Base-by-base conservation (phyloP, 2,113 vertebrate genomes). In the Dasyornis broadbenti region DNA sequence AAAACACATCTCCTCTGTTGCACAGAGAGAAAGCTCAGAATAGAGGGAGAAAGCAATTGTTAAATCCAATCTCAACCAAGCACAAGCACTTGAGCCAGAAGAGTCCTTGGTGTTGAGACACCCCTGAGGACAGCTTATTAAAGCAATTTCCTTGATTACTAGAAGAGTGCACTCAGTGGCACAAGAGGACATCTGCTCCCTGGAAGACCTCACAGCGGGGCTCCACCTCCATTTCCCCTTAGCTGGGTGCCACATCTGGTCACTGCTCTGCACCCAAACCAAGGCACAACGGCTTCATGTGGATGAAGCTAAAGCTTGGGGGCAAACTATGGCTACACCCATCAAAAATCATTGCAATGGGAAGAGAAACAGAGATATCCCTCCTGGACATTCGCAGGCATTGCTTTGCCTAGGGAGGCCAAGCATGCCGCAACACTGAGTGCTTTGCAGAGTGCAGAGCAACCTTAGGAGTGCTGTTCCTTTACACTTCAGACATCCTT, bases 61-160 rank as follows among this genome's bases (percentile, higher is more conserved):
- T 84, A 97, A 86, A 95, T 70, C 61, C 54, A 68, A 11, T 94
- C 82, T 64, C 56, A 78, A 88, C 57, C 28, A 61, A 94, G 71
- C 23, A 71, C 76, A 81, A 94, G 61, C 40, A 82, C 82, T 94
- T 80, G 49, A 95, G 78, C 82, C 84, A 89, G 79, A 88, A 86
- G 73, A 92, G 60, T 70, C 52, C 73, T 86, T 2, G 1, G 72
- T 87, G n/a, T 59, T 90, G 72, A 90, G 66, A 77, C 39, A 79
- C 16, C 59, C 75, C 47, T 45, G 45, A 42, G 85, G 52, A 81
- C 53, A 78, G 82, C 50, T 92, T 93, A 65, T 83, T 81, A 94
- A 92, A 81, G 54, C 56, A 63, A 83, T 83, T 92, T 90, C 12
- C 20, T n/a, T 63, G 53, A 89, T 86, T 82, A 90, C 19, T 35